phyloP scores from a whole-genome alignment of 2,888 invertebrate genomes.

The Eledone cirrhosa region DNA sequence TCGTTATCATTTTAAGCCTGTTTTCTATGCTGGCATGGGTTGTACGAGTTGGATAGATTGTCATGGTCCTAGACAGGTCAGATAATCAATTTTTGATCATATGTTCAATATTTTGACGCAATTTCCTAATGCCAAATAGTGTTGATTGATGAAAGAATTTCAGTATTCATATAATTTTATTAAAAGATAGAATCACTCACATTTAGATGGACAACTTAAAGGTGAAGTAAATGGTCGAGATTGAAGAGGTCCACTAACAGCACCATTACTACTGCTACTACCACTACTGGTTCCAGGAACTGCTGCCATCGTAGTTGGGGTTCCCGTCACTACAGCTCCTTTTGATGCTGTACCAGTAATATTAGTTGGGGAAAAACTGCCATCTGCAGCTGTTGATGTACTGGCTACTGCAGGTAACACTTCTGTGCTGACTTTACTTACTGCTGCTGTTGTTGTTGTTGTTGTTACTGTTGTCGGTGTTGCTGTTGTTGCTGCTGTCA shows the following conservation, averaged over 20 bases:
- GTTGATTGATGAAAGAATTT: too few relatives aligned
- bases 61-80: too few relatives aligned
- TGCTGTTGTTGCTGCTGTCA: not conserved
- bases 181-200: not conserved
- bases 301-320: not conserved
- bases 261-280: not conserved
- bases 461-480: not conserved
- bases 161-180: too few relatives aligned
- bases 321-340: conserved; percentile 10
- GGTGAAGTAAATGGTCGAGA: not conserved
- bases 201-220: conserved; percentile 11
- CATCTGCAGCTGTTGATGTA: not conserved
- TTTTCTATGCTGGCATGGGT: too few relatives aligned
- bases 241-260: not conserved
- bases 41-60: too few relatives aligned
- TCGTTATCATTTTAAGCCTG: too few relatives aligned
- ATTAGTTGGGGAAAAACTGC: not conserved
- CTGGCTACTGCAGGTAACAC: not conserved
- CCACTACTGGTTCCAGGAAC: conserved; percentile 5
- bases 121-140: too few relatives aligned
- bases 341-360: not conserved
- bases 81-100: too few relatives aligned
- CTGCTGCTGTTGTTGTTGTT: not conserved
- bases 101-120: too few relatives aligned
- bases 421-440: not conserved